Evolutionary conservation across 2,888 invertebrate genomes (phyloP), one percentile per base, ranked within the genome.

Genomic region (Lordiphosa andalusiaca): DNA sequence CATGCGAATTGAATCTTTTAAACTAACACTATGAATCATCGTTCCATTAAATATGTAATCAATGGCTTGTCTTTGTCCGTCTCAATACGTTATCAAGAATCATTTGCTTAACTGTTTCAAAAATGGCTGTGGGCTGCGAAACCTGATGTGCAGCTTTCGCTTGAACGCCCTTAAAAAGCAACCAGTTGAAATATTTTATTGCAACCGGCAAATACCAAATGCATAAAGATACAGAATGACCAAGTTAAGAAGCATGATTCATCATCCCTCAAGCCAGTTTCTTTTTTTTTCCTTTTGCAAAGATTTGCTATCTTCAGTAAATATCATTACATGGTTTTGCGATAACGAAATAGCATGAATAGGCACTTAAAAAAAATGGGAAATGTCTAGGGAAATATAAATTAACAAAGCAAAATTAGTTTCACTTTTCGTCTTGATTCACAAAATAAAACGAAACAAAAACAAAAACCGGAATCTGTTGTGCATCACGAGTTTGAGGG

Each of bases 91-190:
- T 48, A 48, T 48, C 48, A 48, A 23, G 37, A 48, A 48, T 23
- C 36, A 12, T 6, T 16, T 37, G 49, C 13, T 10, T 30, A 44
- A 33, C 30, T 16, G 10, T 44, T 44, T 30, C 44, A 44, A 44
- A 4, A 16, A 30, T 44, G 44, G 30, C 13, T 55, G 64, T 59
- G 53, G 58, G 62, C 38, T 46, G 63, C 25, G 47, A 61, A 77
- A 77, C 85, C 69, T 63, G 71, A 74, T 78, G 71, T 75, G 68
- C 75, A 67, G 68, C 75, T 77, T 77, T 82, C 68, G 68, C 68
- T 53, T 23, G 44, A 39, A 38, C 50, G 63, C 62, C 66, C 53
- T 68, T 68, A 52, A 54, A 36, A 21, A 53, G 48, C 47, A 39
- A 39, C 39, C 39, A 30, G 30, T 25, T 16, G 9, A 38, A 21